A percentile compares a stretch with the other conserved stretches of the same genome.
Evolutionary conservation across 2,888 invertebrate species (phyloP).

Genomic region (Odontomyia ornata): DNA sequence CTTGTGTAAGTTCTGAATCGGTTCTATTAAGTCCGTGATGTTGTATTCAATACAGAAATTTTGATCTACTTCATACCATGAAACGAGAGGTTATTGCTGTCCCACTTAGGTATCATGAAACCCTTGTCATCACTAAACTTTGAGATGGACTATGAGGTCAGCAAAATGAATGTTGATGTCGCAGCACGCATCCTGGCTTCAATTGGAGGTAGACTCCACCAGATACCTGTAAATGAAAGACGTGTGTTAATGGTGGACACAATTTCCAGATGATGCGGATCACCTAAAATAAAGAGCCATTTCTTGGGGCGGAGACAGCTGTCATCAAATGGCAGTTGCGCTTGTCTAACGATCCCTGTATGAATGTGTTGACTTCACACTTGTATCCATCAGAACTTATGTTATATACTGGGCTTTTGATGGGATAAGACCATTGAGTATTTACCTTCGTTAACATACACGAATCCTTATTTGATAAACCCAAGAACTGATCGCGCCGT

Average conservation of each 20-base stretch:
- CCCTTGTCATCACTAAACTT: background rate
- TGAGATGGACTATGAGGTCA: background rate
- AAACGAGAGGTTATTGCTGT: background rate
- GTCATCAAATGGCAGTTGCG: background rate
- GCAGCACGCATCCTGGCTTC: background rate
- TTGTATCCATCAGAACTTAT: background rate
- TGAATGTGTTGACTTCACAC: constrained; percentile 10
- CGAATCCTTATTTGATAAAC: no score
- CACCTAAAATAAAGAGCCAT: constrained; percentile 15
- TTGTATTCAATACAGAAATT: background rate
- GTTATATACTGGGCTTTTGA: background rate
- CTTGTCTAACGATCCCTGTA: constrained; percentile 11
- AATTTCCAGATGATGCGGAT: background rate
- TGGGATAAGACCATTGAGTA: no score
- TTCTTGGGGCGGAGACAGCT: background rate
- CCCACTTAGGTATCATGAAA: background rate
- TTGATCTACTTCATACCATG: background rate
- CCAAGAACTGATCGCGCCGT: no score
- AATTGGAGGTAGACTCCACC: constrained; percentile 2
- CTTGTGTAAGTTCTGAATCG: background rate
- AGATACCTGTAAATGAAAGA: background rate
- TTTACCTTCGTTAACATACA: no score
- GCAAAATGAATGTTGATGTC: background rate
- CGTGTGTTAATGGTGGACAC: background rate
- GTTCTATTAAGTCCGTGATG: constrained; percentile 4